These are phyloP conservation scores for Delphinapterus leucas DNA, from an alignment of 2,113 vertebrate species.

Conservation along the genomic window DNA sequence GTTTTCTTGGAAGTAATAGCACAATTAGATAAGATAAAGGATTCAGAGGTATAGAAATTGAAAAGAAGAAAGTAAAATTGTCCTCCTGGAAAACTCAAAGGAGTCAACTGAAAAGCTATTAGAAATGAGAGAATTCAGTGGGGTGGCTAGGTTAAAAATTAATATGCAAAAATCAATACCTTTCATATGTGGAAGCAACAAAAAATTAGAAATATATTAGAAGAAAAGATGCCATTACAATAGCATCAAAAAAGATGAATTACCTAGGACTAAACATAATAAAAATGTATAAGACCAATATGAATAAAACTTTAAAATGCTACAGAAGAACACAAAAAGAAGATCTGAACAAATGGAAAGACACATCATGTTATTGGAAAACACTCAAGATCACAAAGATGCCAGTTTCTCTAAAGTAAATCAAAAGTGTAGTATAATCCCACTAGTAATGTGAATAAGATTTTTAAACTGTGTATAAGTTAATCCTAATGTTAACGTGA, in stretches of 20 bases:
- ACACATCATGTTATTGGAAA: not conserved
- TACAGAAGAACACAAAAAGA: not conserved
- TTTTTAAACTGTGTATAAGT: not conserved
- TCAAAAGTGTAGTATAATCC: not conserved
- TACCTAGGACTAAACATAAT: not conserved
- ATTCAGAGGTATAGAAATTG: not conserved
- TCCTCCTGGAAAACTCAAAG: not conserved
- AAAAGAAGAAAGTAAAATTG: not conserved
- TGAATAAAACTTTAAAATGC: not conserved
- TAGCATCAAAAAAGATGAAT: not conserved
- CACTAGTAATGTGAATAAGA: not conserved
- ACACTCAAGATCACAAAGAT: not conserved
- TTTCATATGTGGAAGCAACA: not conserved
- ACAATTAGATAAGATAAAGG: not conserved
- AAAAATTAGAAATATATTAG: not conserved
- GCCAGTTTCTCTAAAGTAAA: not conserved
- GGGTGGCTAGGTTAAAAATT: not conserved
- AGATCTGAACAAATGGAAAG: not conserved
- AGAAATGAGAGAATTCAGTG: not conserved
- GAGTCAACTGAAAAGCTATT: not conserved
- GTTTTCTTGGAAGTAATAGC: not conserved
- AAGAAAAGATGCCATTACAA: not conserved
- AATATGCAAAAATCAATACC: not conserved
- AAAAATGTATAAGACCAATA: not conserved
- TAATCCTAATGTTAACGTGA: not conserved